phyloP scores from a whole-genome alignment of 2,888 invertebrate genomes.

The Pachymerium ferrugineum region DNA sequence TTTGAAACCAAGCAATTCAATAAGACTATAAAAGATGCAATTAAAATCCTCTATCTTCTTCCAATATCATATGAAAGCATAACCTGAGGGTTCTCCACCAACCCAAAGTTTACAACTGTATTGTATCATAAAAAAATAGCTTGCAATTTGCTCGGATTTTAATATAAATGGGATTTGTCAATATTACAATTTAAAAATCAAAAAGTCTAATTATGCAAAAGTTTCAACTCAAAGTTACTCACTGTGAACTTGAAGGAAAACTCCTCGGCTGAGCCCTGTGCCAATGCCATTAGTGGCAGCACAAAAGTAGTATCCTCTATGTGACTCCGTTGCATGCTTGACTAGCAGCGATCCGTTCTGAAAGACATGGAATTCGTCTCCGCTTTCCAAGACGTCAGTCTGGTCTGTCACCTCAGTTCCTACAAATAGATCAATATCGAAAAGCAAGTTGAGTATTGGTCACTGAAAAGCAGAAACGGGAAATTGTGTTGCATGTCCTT shows the following conservation, averaged over 20 bases:
- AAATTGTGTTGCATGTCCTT: constrained; percentile 23
- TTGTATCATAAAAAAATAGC: background rate
- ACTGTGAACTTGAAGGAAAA: constrained; percentile 36
- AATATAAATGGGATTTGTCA: too few relatives aligned
- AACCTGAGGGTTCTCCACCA: background rate
- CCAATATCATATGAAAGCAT: background rate
- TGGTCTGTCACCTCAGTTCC: constrained; percentile 29
- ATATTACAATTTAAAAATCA: too few relatives aligned
- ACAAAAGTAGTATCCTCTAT: constrained; percentile 37
- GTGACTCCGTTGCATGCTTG: constrained; percentile 34
- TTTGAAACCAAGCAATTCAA: constrained; percentile 25
- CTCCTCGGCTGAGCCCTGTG: constrained; percentile 35
- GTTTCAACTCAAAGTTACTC: background rate
- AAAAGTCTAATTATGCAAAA: too few relatives aligned
- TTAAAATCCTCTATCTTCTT: constrained; percentile 21
- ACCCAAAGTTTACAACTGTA: constrained; percentile 1
- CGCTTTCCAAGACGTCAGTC: constrained; percentile 32
- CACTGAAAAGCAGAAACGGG: constrained; percentile 5
- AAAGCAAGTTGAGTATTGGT: constrained; percentile 8
- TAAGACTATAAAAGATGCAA: constrained; percentile 27
- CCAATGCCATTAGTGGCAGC: constrained; percentile 37
- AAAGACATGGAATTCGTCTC: constrained; percentile 36
- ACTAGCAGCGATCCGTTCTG: constrained; percentile 36
- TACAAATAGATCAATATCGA: constrained; percentile 9
- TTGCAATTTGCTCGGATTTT: background rate